A percentile compares a stretch with the other conserved stretches of the same genome.
Conservation (phyloP, 1,140 invertebrate genomes). For the Drosophila navojoa region DNA sequence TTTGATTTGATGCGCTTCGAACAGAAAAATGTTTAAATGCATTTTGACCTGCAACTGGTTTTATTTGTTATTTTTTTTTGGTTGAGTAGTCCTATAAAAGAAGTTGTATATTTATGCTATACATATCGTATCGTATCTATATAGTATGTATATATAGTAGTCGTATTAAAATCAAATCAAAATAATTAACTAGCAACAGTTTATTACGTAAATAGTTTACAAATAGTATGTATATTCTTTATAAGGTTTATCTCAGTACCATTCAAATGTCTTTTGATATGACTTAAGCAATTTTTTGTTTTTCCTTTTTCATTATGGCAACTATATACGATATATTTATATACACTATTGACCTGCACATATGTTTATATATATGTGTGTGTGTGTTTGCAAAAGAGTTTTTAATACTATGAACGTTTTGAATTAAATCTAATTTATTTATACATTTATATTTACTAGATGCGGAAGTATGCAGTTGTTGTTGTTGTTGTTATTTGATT, state of each 20-base stretch:
- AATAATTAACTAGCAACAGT: conserved; percentile 54
- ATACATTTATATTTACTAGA: conserved; percentile 15
- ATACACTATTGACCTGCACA: neutral
- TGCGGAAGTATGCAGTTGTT: conserved; percentile 65
- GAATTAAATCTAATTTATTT: conserved; percentile 2
- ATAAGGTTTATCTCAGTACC: conserved; percentile 67
- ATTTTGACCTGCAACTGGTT: conserved; percentile 66
- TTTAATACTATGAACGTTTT: conserved; percentile 2
- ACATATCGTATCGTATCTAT: neutral
- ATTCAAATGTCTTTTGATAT: conserved; percentile 80
- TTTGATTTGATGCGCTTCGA: conserved; percentile 35
- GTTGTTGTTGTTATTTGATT: conserved; percentile 54
- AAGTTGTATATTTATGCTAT: conserved; percentile 29
- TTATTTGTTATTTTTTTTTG: too few relatives aligned
- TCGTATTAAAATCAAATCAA: conserved; percentile 7
- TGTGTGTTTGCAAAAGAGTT: neutral
- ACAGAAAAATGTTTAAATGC: conserved; percentile 66
- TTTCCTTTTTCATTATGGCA: conserved; percentile 13
- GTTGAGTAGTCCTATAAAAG: conserved; percentile 27
- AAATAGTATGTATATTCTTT: conserved; percentile 54
- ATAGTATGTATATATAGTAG: neutral
- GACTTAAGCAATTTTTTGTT: conserved; percentile 76
- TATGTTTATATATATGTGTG: neutral
- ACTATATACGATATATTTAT: conserved; percentile 24
- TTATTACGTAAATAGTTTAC: conserved; percentile 72